Conservation (phyloP, 2,797 vertebrate species). For the Lerista edwardsae region DNA sequence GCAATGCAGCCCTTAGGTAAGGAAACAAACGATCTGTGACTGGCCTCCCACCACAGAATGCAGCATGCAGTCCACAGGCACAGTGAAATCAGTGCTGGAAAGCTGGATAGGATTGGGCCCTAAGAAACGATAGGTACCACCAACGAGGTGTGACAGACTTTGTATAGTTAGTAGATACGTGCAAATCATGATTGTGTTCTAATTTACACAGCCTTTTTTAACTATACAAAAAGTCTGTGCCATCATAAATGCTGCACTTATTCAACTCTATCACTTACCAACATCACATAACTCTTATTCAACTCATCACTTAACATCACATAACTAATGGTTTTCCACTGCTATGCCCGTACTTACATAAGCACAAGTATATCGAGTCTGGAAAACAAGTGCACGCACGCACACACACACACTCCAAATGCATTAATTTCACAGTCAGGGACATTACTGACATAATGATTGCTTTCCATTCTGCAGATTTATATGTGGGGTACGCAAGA, state of each 20-base stretch:
- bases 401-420: background rate
- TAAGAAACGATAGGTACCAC: background rate
- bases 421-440: background rate
- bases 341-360: conserved; percentile 30
- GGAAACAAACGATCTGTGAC: too few species aligned
- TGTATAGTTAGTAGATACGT: background rate
- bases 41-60: too few species aligned
- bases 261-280: background rate
- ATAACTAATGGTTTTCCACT: conserved; percentile 7
- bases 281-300: too few species aligned
- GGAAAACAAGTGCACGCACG: background rate
- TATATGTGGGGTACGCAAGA: background rate
- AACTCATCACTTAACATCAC: background rate
- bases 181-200: conserved; percentile 17
- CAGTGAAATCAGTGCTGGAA: too few species aligned
- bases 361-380: conserved; percentile 11
- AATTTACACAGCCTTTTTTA: conserved; percentile 7
- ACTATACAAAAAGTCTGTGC: background rate
- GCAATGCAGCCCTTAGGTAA: too few species aligned
- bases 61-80: too few species aligned
- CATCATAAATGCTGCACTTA: background rate
- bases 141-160: background rate
- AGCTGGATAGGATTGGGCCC: too few species aligned
- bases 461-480: background rate
- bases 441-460: background rate